A percentile compares a stretch with the other conserved stretches of the same genome.
Conservation (phyloP, 2,888 invertebrate species). For the Drosophila dives region DNA sequence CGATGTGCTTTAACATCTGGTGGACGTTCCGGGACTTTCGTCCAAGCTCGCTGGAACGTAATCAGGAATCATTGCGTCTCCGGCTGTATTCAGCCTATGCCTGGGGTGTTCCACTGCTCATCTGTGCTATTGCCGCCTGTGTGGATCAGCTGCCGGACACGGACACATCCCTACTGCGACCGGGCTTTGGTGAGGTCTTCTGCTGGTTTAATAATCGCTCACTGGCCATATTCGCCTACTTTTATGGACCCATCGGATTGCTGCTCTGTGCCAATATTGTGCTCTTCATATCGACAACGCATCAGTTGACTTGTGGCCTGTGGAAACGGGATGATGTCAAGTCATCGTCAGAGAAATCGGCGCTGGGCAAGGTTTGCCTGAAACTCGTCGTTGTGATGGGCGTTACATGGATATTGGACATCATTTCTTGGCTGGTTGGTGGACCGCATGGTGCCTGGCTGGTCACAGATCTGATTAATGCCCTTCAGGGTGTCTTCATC, state of each 20-base stretch:
- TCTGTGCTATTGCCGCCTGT: constrained; percentile 90
- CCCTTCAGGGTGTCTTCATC: constrained; percentile 94
- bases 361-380: constrained; percentile 92
- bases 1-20: constrained; percentile 98
- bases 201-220: constrained; percentile 93
- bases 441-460: constrained; percentile 93
- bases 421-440: constrained; percentile 93
- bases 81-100: constrained; percentile 93
- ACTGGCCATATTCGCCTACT: constrained; percentile 92
- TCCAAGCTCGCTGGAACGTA: constrained; percentile 93
- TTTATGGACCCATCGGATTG: constrained; percentile 93
- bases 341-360: constrained; percentile 92
- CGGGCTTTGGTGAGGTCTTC: constrained; percentile 90
- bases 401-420: constrained; percentile 92
- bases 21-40: constrained; percentile 94
- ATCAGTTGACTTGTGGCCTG: constrained; percentile 93
- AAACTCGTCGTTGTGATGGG: constrained; percentile 94
- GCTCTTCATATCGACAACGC: constrained; percentile 92
- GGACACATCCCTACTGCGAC: constrained; percentile 88
- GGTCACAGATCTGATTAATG: constrained; percentile 93
- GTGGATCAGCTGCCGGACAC: constrained; percentile 89
- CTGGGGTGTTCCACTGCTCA: constrained; percentile 92
- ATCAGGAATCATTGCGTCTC: constrained; percentile 92
- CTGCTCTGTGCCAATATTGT: constrained; percentile 91
- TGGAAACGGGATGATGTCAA: constrained; percentile 96